Percentiles rank a stretch among this genome's conserved stretches.
Evolutionary conservation across 2,797 vertebrate genomes (phyloP).

Genomic region (Paedocypris micromegethes): DNA sequence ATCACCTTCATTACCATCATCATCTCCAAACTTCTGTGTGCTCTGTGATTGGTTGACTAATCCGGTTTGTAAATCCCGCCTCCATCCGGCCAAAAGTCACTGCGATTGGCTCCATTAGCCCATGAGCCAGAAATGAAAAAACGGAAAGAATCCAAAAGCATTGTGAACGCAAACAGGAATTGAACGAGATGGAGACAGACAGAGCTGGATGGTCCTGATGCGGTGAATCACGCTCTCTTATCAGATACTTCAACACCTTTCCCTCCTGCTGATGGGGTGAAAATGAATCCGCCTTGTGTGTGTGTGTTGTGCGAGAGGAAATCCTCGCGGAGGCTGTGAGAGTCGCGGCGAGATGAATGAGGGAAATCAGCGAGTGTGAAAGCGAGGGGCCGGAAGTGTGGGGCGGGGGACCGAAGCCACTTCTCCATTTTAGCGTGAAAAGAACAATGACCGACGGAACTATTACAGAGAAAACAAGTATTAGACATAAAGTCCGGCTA

Average conservation of each 20-base stretch:
- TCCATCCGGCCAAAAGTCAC: too few species aligned
- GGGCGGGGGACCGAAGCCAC: neutral
- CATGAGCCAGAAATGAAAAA: too few species aligned
- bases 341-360: conserved; percentile 19
- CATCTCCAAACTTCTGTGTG: too few species aligned
- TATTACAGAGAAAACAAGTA: neutral
- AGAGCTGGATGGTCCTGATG: neutral
- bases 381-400: conserved; percentile 13
- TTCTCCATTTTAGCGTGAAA: conserved; percentile 7
- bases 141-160: too few species aligned
- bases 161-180: too few species aligned
- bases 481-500: neutral
- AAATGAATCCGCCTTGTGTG: conserved; percentile 40
- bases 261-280: conserved; percentile 34
- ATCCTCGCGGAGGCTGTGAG: conserved; percentile 24
- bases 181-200: too few species aligned
- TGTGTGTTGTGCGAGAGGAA: conserved; percentile 31
- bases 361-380: conserved; percentile 45
- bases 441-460: neutral
- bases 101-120: too few species aligned
- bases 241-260: conserved; percentile 41
- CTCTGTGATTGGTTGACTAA: too few species aligned
- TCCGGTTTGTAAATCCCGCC: too few species aligned
- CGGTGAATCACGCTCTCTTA: conserved; percentile 33
- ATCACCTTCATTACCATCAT: too few species aligned